phyloP scores from a whole-genome alignment of 23 tunicate genomes.

The Botrylloides violaceus region DNA sequence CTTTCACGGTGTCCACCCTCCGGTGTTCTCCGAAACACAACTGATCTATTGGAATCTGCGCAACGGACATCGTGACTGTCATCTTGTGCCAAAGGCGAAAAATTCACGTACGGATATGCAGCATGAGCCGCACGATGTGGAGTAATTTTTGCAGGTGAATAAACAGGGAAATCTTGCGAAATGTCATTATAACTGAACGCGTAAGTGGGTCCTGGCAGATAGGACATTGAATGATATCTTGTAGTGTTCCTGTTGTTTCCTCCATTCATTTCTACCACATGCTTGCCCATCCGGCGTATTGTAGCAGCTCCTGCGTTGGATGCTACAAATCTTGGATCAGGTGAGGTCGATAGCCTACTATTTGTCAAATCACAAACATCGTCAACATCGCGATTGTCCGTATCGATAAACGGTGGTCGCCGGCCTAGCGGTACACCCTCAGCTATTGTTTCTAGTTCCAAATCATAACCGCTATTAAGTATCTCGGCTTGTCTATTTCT shows the following conservation, averaged over 20 bases:
- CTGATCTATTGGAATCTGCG: no score
- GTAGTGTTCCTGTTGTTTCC: not conserved
- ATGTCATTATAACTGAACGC: not conserved
- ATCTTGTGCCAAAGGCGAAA: not conserved
- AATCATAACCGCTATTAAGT: not conserved
- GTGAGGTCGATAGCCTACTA: not conserved
- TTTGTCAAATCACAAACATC: slow-evolving; percentile 3
- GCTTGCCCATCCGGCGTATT: not conserved
- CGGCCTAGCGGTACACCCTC: slow-evolving; percentile 7
- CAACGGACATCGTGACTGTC: no score
- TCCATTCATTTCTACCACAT: not conserved
- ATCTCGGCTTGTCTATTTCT: not conserved
- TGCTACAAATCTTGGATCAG: not conserved
- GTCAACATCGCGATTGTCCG: slow-evolving; percentile 4
- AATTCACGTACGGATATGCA: not conserved
- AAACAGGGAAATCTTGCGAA: not conserved
- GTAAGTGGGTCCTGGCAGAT: not conserved
- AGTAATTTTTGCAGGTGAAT: not conserved
- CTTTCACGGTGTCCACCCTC: no score
- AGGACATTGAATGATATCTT: not conserved
- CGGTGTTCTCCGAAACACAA: no score
- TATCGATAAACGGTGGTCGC: not conserved
- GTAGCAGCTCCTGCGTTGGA: not conserved
- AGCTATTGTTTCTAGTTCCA: slow-evolving; percentile 16
- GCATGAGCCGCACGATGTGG: not conserved